Base-by-base conservation (phyloP, 2,113 vertebrate genomes). In the Motacilla tschutschensis region DNA sequence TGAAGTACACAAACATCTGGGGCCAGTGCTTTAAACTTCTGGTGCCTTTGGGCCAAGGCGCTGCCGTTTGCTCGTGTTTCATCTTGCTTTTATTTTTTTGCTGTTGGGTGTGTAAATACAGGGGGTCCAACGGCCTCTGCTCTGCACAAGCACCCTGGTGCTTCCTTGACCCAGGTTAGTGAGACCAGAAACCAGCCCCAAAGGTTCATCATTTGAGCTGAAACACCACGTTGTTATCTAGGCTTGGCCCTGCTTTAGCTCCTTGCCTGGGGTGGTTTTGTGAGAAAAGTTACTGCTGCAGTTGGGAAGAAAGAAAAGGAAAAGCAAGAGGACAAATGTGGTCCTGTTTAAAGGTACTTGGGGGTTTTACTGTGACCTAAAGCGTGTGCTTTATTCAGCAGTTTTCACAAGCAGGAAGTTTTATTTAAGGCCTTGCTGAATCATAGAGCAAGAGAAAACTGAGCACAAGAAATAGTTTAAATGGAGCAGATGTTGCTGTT, bases 381-480 rank as follows among this genome's bases (percentile, higher is more conserved):
- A 94, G 79, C 93, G 79, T 70, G 54, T 87, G 71, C 82, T 83
- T 93, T 86, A 59, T 85, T 95, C 87, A 94, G 83, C 79, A 87
- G 5, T 90, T 95, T 95, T 92, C 70, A 54, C 73, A 64, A 93
- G 87, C 17, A 35, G 86, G 85, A 96, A 92, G 72, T 60, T 81
- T 44, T 46, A 83, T 60, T 73, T 83, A 62, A 74, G 73, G 26
- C 58, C 53, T 92, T 90, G 91, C 76, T 95, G 75, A 94, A 43
- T 96, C 88, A 77, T 14, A 66, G 85, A 83, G 57, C 83, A 82
- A 72, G 44, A 69, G 81, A 67, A 66, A 71, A 48, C 18, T 3
- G 36, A 79, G 46, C 0, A 1, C 20, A 50, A 50, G 47, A 57
- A 67, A 28, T 33, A 6, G 25, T 60, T 65, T 46, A n/a, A 76